These are phyloP conservation scores for Automeris io DNA, from an alignment of 2,888 invertebrate genomes.

Conservation along the genomic window DNA sequence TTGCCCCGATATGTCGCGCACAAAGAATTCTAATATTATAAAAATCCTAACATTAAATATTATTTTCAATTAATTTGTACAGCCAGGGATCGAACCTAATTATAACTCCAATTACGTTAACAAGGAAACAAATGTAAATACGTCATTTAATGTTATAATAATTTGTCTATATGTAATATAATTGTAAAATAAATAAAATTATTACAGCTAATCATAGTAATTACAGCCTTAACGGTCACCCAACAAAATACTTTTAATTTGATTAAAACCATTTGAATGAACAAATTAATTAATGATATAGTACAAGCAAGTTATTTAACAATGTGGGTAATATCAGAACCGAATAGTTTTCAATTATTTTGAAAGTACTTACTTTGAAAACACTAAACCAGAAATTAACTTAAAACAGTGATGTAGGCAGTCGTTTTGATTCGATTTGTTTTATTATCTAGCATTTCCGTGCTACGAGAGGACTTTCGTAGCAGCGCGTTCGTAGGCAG, in stretches of 20 bases:
- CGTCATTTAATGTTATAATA: no score
- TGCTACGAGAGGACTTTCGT: constrained; percentile 21
- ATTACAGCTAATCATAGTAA: not conserved
- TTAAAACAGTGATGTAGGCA: not conserved
- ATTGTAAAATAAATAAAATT: not conserved
- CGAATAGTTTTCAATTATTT: not conserved
- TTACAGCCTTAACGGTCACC: not conserved
- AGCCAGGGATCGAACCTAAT: no score
- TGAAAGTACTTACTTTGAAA: not conserved
- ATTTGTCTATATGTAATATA: no score
- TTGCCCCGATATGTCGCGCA: no score
- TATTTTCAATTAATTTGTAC: no score
- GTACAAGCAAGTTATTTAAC: no score
- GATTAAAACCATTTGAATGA: not conserved
- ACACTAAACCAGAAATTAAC: not conserved
- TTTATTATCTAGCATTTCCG: not conserved
- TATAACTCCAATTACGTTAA: no score
- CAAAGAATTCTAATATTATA: no score
- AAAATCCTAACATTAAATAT: no score
- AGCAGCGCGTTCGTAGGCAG: constrained; percentile 37
- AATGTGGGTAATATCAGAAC: no score
- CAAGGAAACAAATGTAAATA: no score
- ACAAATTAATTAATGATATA: not conserved
- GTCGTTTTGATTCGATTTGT: not conserved
- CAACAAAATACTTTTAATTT: not conserved